Conservation (phyloP, 2,888 invertebrate species). For the Rhodophaea formosa region DNA sequence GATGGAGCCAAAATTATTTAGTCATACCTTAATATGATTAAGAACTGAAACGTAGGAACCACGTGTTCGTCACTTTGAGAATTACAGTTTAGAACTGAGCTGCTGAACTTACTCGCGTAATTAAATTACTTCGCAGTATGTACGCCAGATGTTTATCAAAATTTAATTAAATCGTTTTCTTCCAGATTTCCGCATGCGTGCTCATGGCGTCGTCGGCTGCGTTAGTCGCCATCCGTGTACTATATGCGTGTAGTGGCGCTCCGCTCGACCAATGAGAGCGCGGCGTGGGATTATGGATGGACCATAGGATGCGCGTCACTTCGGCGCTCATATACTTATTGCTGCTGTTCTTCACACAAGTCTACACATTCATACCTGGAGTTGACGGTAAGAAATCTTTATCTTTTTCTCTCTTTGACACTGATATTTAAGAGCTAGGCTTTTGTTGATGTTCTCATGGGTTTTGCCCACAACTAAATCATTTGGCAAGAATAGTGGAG, state of each 20-base stretch:
- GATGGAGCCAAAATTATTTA: not conserved
- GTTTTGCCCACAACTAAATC: too few species aligned
- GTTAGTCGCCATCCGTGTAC: constrained; percentile 23
- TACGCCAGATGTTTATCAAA: constrained; percentile 12
- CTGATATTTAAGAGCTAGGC: too few species aligned
- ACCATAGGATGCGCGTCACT: constrained; percentile 75
- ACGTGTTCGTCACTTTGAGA: constrained; percentile 5
- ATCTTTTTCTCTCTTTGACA: not conserved
- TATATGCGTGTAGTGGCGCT: constrained; percentile 33
- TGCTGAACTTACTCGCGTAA: not conserved
- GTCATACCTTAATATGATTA: not conserved
- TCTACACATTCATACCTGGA: constrained; percentile 65
- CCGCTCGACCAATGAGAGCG: constrained; percentile 53
- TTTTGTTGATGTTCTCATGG: too few species aligned
- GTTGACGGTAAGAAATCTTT: constrained; percentile 59
- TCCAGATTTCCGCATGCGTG: constrained; percentile 10
- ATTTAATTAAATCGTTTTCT: constrained; percentile 16
- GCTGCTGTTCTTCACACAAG: constrained; percentile 57
- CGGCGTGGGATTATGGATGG: constrained; percentile 72
- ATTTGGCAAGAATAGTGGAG: constrained; percentile 1
- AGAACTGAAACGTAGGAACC: not conserved
- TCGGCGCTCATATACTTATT: constrained; percentile 64
- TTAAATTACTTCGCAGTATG: constrained; percentile 2
- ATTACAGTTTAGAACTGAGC: constrained; percentile 14
- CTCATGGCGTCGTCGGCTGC: not conserved